Evolutionary conservation across 2,888 invertebrate genomes (phyloP), one percentile per base, ranked within the genome.

Genomic region (Leptopilina myrica): DNA sequence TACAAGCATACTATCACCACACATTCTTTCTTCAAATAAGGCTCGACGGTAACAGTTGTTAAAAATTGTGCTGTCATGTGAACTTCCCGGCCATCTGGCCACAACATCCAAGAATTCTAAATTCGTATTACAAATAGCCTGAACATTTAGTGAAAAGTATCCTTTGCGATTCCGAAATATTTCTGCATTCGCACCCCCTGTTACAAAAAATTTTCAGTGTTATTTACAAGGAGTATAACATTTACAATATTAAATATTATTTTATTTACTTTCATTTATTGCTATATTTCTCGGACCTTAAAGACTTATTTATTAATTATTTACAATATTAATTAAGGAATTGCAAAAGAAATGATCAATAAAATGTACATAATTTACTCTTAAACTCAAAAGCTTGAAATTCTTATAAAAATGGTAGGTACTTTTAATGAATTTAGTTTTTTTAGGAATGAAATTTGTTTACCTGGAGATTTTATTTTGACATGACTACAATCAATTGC

Each of bases 101-200:
- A 84, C 83, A 15, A 83, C 20, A 59, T 59, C 59, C 59, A 59
- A 59, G n/a, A 59, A 59, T 59, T 59, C 59, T 59, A 59, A 73
- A 80, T 77, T 83, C 76, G 46, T 62, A 69, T 43, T 64, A 59
- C 59, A 59, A 83, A 79, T 49, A 80, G 79, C 84, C 76, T 84
- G 82, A n/a, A 84, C 82, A 79, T 85, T 84, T 4, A 85, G 78
- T 40, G 84, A 84, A 69, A 84, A 83, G 73, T 83, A 83, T 79
- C 82, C 82, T 53, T 83, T 84, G 46, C 84, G 26, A 77, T 84
- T 85, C 62, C 82, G 77, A 59, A 76, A 84, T 12, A 81, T 26
- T 67, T 84, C 84, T 83, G 33, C 8, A 84, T 78, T 20, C 76
- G 59, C 20, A 15, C 59, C 59, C 20, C 59, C 59, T 59, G 8